phyloP scores from a whole-genome alignment of 1,140 invertebrate genomes.

The Diachasmimorpha longicaudata region DNA sequence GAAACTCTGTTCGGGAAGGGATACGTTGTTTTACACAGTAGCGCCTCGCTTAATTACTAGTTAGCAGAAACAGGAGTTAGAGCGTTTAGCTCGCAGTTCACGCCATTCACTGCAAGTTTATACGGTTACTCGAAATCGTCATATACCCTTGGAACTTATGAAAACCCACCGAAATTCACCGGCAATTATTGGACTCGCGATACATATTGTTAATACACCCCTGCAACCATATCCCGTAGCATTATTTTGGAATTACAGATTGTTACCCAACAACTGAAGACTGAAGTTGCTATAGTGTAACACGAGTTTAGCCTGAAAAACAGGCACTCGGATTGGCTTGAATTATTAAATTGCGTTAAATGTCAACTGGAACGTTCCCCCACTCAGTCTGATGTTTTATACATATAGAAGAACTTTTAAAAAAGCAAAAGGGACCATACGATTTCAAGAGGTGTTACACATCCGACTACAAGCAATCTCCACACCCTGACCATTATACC shows the following conservation, averaged over 20 bases:
- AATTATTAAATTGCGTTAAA: not conserved
- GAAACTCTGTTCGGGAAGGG: not conserved
- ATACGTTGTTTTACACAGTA: slow-evolving; percentile 50
- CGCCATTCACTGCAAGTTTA: slow-evolving; percentile 42
- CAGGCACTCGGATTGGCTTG: not conserved
- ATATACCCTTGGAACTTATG: not conserved
- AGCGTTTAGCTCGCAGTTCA: slow-evolving; percentile 49
- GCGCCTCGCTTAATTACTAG: slow-evolving; percentile 55
- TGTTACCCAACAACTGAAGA: not conserved
- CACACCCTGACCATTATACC: slow-evolving; percentile 19
- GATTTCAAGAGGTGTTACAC: too few species aligned
- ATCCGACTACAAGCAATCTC: not conserved
- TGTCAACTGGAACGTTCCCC: not conserved
- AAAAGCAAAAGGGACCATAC: too few species aligned
- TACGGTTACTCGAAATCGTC: slow-evolving; percentile 35
- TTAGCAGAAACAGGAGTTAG: slow-evolving; percentile 52
- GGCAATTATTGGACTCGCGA: slow-evolving; percentile 8
- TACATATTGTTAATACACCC: not conserved
- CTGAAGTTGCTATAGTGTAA: not conserved
- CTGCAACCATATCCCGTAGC: not conserved
- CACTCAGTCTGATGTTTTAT: too few species aligned
- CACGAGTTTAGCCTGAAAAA: not conserved
- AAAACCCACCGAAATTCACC: not conserved
- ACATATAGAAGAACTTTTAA: too few species aligned
- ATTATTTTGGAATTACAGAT: not conserved